Base-by-base conservation (phyloP, 2,797 vertebrate genomes). In the Fistularia commersonii region DNA sequence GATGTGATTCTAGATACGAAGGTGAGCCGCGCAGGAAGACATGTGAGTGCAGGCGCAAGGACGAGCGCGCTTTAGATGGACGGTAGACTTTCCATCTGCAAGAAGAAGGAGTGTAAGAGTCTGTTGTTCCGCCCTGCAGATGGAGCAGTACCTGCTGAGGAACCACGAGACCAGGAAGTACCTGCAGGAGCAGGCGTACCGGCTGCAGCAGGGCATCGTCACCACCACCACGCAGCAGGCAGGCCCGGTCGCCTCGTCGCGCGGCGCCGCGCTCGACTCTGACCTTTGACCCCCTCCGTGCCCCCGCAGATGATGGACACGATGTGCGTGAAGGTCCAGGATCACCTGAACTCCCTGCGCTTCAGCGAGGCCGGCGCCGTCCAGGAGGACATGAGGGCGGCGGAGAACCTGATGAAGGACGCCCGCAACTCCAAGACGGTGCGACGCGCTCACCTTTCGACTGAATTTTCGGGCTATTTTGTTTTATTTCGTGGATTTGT, bases 281-380 rank as follows among this genome's bases (percentile, higher is more conserved):
- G 42, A 23, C 23, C 1, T 8, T 11, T 52, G 31, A 66, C 41
- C 47, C 56, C 11, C 12, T 13, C 6, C 23, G 8, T 15, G 7
- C 5, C 8, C 33, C 8, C 8, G 8, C 78, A 99, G 96, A 94
- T 98, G 93, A 93, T 99, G 70, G 95, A 97, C 79, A 90, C 84
- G 62, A 92, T 98, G 70, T 99, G 97, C 63, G 97, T 99, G 38
- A 95, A 93, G 86, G 93, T 99, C n/a, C 96, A 98, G 88, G 97
- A 99, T 66, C 95, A 98, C 66, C 88, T 99, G 56, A 99, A 98
- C 89, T 99, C 97, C 1, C 88, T 99, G 69, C 86, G 88, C 62
- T 95, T 92, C 70, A 91, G 87, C 11, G 91, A 89, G 46, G 82
- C 80, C 32, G 87, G 77, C 11, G 56, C 76, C 7, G 66, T 98